Percentiles rank a stretch among this genome's conserved stretches.
phyloP scores from a whole-genome alignment of 2,888 invertebrate species.

The Orchesella flavescens region DNA sequence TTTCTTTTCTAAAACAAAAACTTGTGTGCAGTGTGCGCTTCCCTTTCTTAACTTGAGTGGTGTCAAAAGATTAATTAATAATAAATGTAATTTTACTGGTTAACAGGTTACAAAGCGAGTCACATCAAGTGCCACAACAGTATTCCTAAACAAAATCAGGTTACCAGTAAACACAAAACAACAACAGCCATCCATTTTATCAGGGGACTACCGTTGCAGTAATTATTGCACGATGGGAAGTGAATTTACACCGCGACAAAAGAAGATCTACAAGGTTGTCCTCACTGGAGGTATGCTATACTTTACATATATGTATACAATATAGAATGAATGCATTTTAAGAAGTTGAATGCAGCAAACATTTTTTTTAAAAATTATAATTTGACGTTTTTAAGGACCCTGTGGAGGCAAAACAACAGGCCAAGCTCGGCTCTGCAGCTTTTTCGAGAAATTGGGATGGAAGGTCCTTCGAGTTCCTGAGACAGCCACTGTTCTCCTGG shows the following conservation, averaged over 20 bases:
- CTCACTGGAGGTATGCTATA: slow-evolving; percentile 87
- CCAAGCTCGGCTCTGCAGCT: slow-evolving; percentile 94
- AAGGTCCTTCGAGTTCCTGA: slow-evolving; percentile 99
- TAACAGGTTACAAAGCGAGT: slow-evolving; percentile 1
- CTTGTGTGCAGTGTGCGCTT: too few species aligned
- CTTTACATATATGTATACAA: neutral
- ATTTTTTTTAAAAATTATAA: neutral
- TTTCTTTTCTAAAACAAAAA: too few species aligned
- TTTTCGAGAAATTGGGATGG: slow-evolving; percentile 99
- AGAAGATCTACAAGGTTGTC: slow-evolving; percentile 87
- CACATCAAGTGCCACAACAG: neutral
- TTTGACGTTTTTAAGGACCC: slow-evolving; percentile 84
- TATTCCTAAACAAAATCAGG: slow-evolving; percentile 15
- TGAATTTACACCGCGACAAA: slow-evolving; percentile 28
- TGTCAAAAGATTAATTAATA: neutral
- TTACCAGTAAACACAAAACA: neutral
- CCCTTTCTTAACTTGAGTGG: too few species aligned
- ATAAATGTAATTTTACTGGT: neutral
- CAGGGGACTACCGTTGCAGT: neutral
- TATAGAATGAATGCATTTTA: too few species aligned
- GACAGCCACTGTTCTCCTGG: slow-evolving; percentile 97
- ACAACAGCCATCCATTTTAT: neutral
- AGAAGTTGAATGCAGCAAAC: too few species aligned
- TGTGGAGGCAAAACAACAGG: slow-evolving; percentile 99
- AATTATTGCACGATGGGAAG: slow-evolving; percentile 49